Evolutionary conservation across 2,797 vertebrate genomes (phyloP).

Genomic region (Heliangelus exortis): DNA sequence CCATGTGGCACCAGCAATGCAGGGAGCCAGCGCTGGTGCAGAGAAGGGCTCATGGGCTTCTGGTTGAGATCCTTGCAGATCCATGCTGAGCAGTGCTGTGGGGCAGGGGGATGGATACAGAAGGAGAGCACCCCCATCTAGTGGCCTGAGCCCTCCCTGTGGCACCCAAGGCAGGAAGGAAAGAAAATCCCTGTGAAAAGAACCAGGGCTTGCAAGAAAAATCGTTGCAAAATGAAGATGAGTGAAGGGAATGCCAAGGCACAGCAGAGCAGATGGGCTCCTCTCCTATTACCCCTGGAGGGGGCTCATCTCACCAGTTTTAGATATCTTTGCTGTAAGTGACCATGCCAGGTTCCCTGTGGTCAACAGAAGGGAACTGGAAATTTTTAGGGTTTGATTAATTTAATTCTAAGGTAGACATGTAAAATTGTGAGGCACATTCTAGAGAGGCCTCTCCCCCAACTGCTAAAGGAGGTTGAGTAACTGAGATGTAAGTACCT

Average conservation of each 20-base stretch:
- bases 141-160: background rate
- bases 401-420: background rate
- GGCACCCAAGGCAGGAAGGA: background rate
- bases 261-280: too few species aligned
- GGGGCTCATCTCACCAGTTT: background rate
- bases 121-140: conserved; percentile 56
- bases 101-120: background rate
- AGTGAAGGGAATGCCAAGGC: accelerated
- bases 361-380: background rate
- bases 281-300: background rate
- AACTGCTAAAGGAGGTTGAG: background rate
- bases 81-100: accelerated
- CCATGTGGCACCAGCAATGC: accelerated
- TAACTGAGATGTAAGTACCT: background rate
- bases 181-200: background rate
- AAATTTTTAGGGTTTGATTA: background rate
- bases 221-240: accelerated
- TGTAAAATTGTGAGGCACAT: background rate
- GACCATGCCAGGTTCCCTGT: background rate
- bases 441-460: background rate
- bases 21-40: accelerated
- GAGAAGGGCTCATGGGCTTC: accelerated
- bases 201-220: background rate
- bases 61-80: accelerated
- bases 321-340: accelerated